Base-by-base conservation (phyloP, 2,888 invertebrate species). In the Geophilus truncorum region DNA sequence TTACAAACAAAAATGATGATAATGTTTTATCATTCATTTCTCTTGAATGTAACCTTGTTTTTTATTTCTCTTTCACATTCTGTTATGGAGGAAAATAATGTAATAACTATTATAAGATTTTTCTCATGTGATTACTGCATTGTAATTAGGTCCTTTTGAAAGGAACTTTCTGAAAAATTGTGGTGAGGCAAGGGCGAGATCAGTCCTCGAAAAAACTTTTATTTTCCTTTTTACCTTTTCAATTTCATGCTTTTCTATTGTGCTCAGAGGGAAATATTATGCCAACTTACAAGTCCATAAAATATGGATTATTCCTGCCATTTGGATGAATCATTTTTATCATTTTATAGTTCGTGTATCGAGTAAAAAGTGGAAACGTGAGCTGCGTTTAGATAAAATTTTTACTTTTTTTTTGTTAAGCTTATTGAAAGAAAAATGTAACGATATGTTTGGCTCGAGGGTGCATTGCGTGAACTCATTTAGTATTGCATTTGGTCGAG, bases 321-420 rank as follows among this genome's bases (percentile, higher is more conserved):
- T 23, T 6, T 62, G 23, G 62, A 10, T 62, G 62, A 62, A 12
- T 62, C 62, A 62, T 62, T 62, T 62, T 62, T 62, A 62, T 62
- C 62, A 62, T 62, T 62, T n/a, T 62, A 25, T 25, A 62, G 25
- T 62, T 62, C 23, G 1, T 62, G 62, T 4, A 62, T 62, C 15
- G 62, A 62, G 28, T 62, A 62, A 62, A 62, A 62, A 62, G 28
- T 62, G 62, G 62, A 25, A 62, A 62, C 62, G 62, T 62, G 62
- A 62, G 57, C 57, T 21, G 57, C 21, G 18, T 57, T 57, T 23
- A 7, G 23, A 21, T 62, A 21, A 21, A 57, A 57, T 62, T 62
- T 62, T 62, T 7, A 7, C 23, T 25, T 62, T 62, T 25, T 62
- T 25, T 62, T 25, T 62, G 7, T 45, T 45, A n/a, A n/a, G 3